Base-by-base conservation (phyloP, 2,797 vertebrate genomes). In the Coluber constrictor region DNA sequence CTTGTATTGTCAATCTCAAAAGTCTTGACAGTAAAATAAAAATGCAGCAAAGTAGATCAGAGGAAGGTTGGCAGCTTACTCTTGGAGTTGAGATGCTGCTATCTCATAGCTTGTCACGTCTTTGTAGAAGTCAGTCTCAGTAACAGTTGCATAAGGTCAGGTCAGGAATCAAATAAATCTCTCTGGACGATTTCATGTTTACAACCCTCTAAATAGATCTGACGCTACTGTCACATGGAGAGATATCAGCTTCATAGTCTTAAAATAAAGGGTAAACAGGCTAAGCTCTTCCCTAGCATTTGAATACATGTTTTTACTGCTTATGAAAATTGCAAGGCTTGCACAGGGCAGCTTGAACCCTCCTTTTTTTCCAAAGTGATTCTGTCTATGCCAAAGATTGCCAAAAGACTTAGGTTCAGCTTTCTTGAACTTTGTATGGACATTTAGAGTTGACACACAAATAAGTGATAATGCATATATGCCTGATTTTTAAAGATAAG, bases 171-270 rank as follows among this genome's bases (percentile, higher is more conserved):
- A 29, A 29, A 93, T 90, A 29, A 66, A 89, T 60, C 92, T 86
- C 92, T 90, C 23, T 0, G 6, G 95, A 87, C 89, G 87, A 96
- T 94, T 95, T 18, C 83, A 5, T 96, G 94, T 96, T 96, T 96
- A 96, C 87, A 0, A 93, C 91, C 93, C 93, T 95, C 95, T n/a
- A 97, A 97, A 97, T 96, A 97, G 96, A 88, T 88, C 60, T 92
- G 79, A 91, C 89, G 91, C 93, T 94, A 32, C 47, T 83, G 94
- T 96, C 96, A 97, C 96, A 96, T 90, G 96, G 4, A 0, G 2
- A 55, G 89, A 91, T 95, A 96, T 97, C 94, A 88, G 89, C 96
- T 96, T 95, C 96, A 94, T 92, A 90, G 93, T 95, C 95, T 83
- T 90, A 0, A 2, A 90, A 92, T 60, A 59, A 94, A 61, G 86